Percentiles rank a stretch among this genome's conserved stretches.
Evolutionary conservation across 2,797 vertebrate genomes (phyloP).

Genomic region (Brachyalestes nurse): DNA sequence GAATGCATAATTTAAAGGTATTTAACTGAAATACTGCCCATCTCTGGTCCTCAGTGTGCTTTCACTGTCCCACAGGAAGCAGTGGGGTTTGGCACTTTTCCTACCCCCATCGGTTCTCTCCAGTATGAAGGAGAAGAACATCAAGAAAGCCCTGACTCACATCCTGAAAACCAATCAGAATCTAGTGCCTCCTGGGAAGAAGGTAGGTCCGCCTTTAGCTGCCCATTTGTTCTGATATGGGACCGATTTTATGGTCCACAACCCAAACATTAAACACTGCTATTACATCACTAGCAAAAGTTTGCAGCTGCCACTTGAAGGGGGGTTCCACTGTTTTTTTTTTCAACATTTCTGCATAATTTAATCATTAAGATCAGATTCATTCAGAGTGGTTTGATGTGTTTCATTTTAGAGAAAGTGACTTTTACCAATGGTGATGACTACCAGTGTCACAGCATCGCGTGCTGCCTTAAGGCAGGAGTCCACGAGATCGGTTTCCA

Average conservation of each 20-base stretch:
- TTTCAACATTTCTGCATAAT: background rate
- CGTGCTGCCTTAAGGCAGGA: too few species aligned
- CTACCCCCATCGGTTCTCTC: slow-evolving; percentile 96
- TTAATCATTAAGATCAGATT: background rate
- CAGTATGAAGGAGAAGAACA: slow-evolving; percentile 99
- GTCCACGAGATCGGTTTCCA: too few species aligned
- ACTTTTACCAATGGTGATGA: too few species aligned
- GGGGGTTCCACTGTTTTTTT: background rate
- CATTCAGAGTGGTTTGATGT: background rate
- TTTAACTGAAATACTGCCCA: background rate
- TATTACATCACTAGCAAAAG: background rate
- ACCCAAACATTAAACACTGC: background rate
- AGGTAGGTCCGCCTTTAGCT: slow-evolving; percentile 79
- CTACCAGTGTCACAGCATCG: too few species aligned
- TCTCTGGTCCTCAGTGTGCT: slow-evolving; percentile 19
- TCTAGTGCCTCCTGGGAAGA: slow-evolving; percentile 97
- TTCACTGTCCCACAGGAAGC: slow-evolving; percentile 82
- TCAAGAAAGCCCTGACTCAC: slow-evolving; percentile 98
- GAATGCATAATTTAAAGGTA: too few species aligned
- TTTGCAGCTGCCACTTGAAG: background rate
- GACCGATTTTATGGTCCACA: background rate
- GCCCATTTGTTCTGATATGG: background rate
- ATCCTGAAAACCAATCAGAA: slow-evolving; percentile 99
- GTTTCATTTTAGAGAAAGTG: background rate
- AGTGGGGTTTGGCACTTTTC: slow-evolving; percentile 97